Base-by-base conservation (phyloP, 2,113 vertebrate genomes). In the Aptenodytes patagonicus region DNA sequence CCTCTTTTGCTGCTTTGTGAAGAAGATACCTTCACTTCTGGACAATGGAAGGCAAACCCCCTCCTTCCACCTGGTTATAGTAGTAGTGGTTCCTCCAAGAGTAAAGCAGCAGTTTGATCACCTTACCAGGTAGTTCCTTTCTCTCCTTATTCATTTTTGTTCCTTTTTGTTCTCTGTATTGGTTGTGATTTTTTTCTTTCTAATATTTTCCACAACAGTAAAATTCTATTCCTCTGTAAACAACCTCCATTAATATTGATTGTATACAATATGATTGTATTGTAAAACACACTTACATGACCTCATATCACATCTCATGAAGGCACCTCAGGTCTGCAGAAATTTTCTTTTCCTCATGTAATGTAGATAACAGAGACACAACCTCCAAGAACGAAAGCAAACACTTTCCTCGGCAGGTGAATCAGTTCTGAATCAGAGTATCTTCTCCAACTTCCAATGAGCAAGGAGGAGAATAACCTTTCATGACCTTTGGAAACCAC, bases 1-100 rank as follows among this genome's bases (percentile, higher is more conserved):
- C 4, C 21, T 83, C 2, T 29, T 32, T 47, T 54, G 7, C 7
- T 49, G 15, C 13, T 32, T 3, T 0, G 0, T 26, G 38, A 44
- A 66, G 26, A 42, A 61, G 32, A 13, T 44, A 6, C 6, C 19
- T 87, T 75, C 7, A 2, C 6, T 60, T 79, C 71, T 75, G 32
- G 29, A 11, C 15, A 26, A 9, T 14, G 32, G 10, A 65, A 57
- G 7, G 7, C 2, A 90, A 82, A 31, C 6, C 20, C 24, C 4
- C 28, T 65, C 6, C 22, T 93, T 71, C 31, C 12, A 29, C 13
- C 8, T 32, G 2, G 3, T 83, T 40, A 36, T 1, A 36, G 24
- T 0, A 11, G 28, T 8, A 34, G 40, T 14, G 13, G 6, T 11
- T 65, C 11, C 24, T 68, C 21, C 34, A 79, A 79, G 31, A 40